These are phyloP conservation scores for Leptonema lineaticorne DNA, from an alignment of 1,140 invertebrate genomes.

Conservation along the genomic window DNA sequence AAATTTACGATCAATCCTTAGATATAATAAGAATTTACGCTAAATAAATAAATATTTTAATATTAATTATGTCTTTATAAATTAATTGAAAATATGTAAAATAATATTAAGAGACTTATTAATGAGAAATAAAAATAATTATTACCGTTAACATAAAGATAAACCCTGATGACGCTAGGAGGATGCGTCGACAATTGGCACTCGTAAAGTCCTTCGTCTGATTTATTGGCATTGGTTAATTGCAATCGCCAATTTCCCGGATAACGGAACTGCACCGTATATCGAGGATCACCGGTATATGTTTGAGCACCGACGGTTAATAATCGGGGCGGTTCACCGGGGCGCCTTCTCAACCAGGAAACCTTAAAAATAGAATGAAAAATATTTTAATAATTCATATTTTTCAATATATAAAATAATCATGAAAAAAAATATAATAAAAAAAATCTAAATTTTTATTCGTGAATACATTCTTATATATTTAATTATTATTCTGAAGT, in stretches of 20 bases:
- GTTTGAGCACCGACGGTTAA: constrained; percentile 69
- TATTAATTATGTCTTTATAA: no score
- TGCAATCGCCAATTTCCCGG: constrained; percentile 75
- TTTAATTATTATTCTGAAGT: no score
- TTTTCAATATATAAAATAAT: no score
- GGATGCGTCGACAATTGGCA: constrained; percentile 78
- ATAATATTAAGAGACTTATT: no score
- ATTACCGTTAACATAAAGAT: constrained; percentile 73
- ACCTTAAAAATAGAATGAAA: constrained; percentile 54
- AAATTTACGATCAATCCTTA: no score
- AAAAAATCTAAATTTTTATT: no score
- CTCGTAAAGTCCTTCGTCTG: constrained; percentile 73
- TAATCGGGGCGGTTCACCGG: constrained; percentile 64
- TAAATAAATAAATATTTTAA: no score
- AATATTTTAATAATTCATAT: no score
- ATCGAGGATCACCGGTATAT: constrained; percentile 72
- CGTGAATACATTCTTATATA: not conserved
- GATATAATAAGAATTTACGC: no score
- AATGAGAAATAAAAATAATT: no score
- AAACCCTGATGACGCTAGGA: constrained; percentile 70
- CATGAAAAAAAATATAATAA: no score
- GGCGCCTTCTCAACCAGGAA: constrained; percentile 68
- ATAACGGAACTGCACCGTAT: constrained; percentile 74
- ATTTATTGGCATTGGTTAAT: constrained; percentile 67
- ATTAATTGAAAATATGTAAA: no score